Percentiles rank a stretch among this genome's conserved stretches.
These are phyloP conservation scores for Opisthocomus hoazin DNA, from an alignment of 2,113 vertebrate genomes.

Conservation along the genomic window DNA sequence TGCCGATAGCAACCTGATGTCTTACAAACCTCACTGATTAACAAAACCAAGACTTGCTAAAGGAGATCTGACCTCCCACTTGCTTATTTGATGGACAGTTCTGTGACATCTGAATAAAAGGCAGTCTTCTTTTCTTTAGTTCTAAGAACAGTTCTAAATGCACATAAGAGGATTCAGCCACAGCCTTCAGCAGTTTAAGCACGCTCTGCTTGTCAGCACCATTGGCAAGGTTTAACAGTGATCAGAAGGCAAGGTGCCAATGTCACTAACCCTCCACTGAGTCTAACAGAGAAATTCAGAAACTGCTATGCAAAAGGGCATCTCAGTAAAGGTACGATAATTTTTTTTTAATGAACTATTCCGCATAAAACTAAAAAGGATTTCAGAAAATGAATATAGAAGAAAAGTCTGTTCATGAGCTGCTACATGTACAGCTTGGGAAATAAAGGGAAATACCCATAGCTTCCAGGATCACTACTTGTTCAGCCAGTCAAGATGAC, in stretches of 20 bases:
- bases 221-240: background rate
- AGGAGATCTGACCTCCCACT: background rate
- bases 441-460: background rate
- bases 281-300: background rate
- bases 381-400: background rate
- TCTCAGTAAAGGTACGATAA: background rate
- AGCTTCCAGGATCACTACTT: background rate
- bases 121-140: background rate
- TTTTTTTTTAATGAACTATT: background rate
- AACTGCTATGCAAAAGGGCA: background rate
- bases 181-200: background rate
- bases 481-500: slow-evolving; percentile 54
- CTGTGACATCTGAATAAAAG: background rate
- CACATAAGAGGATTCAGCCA: background rate
- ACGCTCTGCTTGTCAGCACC: background rate
- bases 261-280: background rate
- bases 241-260: background rate
- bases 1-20: background rate
- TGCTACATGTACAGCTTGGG: background rate
- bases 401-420: background rate
- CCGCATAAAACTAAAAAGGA: background rate
- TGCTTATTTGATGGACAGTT: background rate
- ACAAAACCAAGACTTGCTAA: background rate
- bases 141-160: background rate
- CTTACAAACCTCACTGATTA: background rate